phyloP scores from a whole-genome alignment of 2,888 invertebrate species.

The Caenorhabditis angaria region DNA sequence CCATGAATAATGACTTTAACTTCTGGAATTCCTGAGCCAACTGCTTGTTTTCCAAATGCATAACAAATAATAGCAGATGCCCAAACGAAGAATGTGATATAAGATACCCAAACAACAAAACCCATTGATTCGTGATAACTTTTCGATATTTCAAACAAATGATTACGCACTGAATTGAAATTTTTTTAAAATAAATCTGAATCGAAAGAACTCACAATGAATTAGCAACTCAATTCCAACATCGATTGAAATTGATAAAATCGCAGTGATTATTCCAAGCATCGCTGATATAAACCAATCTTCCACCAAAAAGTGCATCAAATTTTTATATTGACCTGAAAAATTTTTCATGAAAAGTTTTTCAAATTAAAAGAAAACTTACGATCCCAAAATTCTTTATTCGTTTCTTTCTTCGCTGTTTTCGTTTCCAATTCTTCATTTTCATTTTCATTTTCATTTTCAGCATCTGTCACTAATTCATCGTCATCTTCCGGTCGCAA shows the following conservation, averaged over 20 bases:
- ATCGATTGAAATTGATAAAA: slow-evolving; percentile 70
- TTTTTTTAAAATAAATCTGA: neutral
- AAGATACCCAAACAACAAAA: slow-evolving; percentile 81
- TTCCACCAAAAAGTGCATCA: slow-evolving; percentile 72
- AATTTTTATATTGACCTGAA: slow-evolving; percentile 64
- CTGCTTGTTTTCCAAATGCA: slow-evolving; percentile 93
- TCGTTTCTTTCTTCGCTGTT: slow-evolving; percentile 31
- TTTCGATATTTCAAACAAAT: slow-evolving; percentile 12
- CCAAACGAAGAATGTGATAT: slow-evolving; percentile 88
- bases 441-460: neutral
- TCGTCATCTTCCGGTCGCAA: neutral
- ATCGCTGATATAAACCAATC: slow-evolving; percentile 75
- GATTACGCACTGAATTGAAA: slow-evolving; percentile 34
- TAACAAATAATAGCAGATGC: slow-evolving; percentile 98
- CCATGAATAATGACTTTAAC: slow-evolving; percentile 96
- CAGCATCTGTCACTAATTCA: no score
- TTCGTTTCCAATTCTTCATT: slow-evolving; percentile 10
- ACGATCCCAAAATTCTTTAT: slow-evolving; percentile 34
- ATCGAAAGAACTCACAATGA: slow-evolving; percentile 60
- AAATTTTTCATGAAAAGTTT: neutral
- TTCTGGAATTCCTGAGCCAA: slow-evolving; percentile 96
- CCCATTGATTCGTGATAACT: slow-evolving; percentile 50
- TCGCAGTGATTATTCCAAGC: slow-evolving; percentile 74
- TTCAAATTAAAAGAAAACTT: neutral
- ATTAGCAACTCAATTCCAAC: slow-evolving; percentile 69